A percentile compares a stretch with the other conserved stretches of the same genome.
Conservation (phyloP, 2,797 vertebrate genomes). For the Sebastes matsubarae region DNA sequence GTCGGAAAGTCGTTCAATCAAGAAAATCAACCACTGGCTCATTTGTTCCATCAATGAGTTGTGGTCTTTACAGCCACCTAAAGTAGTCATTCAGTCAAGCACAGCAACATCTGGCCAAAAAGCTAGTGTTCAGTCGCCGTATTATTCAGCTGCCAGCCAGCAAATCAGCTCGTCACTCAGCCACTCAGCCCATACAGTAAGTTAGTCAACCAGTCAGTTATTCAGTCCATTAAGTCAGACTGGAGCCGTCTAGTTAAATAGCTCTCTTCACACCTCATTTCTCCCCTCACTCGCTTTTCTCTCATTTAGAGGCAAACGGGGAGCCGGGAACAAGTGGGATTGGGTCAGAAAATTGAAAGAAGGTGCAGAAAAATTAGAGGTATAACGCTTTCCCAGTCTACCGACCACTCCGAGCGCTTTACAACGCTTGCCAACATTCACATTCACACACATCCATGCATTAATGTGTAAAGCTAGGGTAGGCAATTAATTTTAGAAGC, state of each 20-base stretch:
- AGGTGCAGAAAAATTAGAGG: background rate
- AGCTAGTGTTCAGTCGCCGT: background rate
- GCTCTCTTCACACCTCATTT: constrained; percentile 68
- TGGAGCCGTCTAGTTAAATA: constrained; percentile 57
- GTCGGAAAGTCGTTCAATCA: background rate
- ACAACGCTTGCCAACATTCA: background rate
- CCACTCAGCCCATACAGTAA: constrained; percentile 39
- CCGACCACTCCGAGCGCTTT: background rate
- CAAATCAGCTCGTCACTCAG: constrained; percentile 23
- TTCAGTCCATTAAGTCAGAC: constrained; percentile 65
- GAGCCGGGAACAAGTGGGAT: constrained; percentile 6
- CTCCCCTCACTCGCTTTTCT: constrained; percentile 14
- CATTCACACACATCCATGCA: background rate
- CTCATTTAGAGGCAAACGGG: constrained; percentile 25
- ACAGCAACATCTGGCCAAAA: background rate
- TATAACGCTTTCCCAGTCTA: background rate
- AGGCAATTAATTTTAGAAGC: background rate
- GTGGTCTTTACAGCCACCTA: background rate
- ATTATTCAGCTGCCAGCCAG: constrained; percentile 21
- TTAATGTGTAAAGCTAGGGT: background rate
- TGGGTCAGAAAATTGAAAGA: constrained; percentile 17
- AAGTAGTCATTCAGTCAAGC: background rate
- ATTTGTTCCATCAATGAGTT: background rate
- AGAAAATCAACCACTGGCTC: constrained; percentile 3
- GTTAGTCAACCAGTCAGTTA: constrained; percentile 65